phyloP scores from a whole-genome alignment of 2,797 vertebrate genomes.

The Rhynchonycteris naso region DNA sequence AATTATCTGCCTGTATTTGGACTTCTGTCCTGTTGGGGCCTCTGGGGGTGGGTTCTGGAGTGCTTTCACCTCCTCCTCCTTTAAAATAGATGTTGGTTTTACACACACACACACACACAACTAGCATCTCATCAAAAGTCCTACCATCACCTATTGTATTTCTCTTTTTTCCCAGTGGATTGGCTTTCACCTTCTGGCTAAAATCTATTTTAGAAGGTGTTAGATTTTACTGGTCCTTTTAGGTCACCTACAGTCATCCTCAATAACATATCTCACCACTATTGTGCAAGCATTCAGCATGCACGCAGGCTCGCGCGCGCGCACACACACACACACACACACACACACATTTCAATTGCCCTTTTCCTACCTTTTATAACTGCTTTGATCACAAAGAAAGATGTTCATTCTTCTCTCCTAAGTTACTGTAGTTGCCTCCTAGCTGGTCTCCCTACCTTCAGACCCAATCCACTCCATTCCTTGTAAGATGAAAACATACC shows the following conservation, averaged over 20 bases:
- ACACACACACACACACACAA: no score
- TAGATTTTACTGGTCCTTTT: background rate
- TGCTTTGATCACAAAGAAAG: background rate
- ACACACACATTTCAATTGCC: background rate
- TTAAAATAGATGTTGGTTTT: background rate
- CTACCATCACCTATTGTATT: background rate
- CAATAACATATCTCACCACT: background rate
- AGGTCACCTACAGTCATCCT: background rate
- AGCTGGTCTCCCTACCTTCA: background rate
- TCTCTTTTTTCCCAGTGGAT: background rate
- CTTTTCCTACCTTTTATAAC: background rate
- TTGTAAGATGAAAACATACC: background rate
- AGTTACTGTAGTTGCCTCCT: background rate
- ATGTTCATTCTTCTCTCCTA: background rate
- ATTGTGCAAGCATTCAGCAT: background rate
- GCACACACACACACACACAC: background rate
- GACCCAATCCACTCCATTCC: background rate
- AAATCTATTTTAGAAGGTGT: background rate
- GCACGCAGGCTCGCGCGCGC: rapidly evolving
- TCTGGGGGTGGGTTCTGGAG: background rate
- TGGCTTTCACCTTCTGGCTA: background rate
- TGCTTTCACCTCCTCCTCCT: background rate
- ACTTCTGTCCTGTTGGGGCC: background rate
- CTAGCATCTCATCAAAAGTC: background rate
- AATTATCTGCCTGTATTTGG: background rate